A percentile compares a stretch with the other conserved stretches of the same genome.
phyloP scores from a whole-genome alignment of 1,140 invertebrate species.

The Ditylenchus dipsaci region DNA sequence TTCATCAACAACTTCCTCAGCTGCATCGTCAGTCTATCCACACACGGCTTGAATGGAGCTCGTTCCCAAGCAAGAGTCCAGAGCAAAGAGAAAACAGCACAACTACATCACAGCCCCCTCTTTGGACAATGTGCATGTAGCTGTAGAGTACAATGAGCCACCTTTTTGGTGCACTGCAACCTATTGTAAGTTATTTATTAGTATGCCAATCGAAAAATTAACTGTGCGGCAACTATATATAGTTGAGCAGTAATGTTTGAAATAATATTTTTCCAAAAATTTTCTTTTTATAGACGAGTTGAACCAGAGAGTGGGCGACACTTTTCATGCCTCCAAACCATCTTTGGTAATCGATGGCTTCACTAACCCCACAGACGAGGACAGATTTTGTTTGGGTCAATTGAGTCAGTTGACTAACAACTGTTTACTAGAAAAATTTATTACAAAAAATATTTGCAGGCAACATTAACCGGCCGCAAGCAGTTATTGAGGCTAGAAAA shows the following conservation, averaged over 20 bases:
- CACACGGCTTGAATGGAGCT: neutral
- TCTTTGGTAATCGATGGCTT: constrained; percentile 95
- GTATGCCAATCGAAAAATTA: no score
- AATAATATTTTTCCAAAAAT: neutral
- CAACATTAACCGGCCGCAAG: constrained; percentile 88
- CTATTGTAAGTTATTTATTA: constrained; percentile 66
- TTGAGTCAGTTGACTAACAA: constrained; percentile 61
- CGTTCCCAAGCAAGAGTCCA: neutral
- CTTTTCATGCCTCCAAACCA: constrained; percentile 91
- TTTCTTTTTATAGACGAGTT: constrained; percentile 69
- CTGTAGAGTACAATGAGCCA: constrained; percentile 92
- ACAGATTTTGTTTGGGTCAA: constrained; percentile 88
- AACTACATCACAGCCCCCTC: neutral
- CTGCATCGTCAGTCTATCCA: neutral
- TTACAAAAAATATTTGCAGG: constrained; percentile 3
- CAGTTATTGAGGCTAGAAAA: constrained; percentile 85
- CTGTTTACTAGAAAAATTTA: neutral
- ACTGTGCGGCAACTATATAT: no score
- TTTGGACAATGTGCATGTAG: constrained; percentile 56
- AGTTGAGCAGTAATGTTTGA: no score
- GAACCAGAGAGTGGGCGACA: constrained; percentile 89
- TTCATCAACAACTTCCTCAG: neutral
- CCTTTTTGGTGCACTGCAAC: constrained; percentile 96
- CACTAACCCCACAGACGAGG: constrained; percentile 66
- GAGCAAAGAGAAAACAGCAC: neutral